phyloP scores from a whole-genome alignment of 2,113 vertebrate species.

The Etia nguti region DNA sequence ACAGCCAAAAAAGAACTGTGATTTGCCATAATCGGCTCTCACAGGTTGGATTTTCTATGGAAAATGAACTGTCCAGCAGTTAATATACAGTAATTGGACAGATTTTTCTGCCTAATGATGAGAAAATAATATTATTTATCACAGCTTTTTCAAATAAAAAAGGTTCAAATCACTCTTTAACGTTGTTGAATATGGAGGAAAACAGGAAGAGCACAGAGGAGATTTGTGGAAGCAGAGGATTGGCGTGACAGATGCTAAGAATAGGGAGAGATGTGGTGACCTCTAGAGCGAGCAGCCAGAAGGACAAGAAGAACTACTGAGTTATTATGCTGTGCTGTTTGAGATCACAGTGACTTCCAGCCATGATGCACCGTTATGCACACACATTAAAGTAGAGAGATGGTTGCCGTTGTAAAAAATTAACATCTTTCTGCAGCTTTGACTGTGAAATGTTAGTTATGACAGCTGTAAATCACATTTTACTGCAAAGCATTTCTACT shows the following conservation, averaged over 20 bases:
- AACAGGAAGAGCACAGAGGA: background rate
- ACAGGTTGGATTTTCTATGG: background rate
- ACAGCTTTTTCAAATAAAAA: background rate
- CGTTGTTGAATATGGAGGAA: background rate
- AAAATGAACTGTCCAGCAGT: rapidly evolving
- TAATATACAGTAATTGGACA: background rate
- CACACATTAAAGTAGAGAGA: background rate
- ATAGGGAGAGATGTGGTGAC: background rate
- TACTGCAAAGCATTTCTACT: background rate
- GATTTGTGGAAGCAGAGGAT: background rate
- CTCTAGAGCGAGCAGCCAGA: background rate
- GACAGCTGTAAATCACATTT: background rate
- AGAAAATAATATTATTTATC: background rate
- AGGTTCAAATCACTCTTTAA: rapidly evolving
- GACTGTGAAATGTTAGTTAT: rapidly evolving
- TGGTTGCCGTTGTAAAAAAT: background rate
- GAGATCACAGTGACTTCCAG: background rate
- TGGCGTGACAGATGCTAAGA: background rate
- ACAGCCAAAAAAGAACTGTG: background rate
- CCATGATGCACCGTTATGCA: rapidly evolving
- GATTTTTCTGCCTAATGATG: background rate
- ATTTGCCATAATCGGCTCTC: background rate
- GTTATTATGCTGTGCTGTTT: background rate
- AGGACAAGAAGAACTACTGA: background rate
- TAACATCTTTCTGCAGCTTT: background rate